Evolutionary conservation across 2,113 vertebrate genomes (phyloP).

Genomic region (Thunnus thynnus): DNA sequence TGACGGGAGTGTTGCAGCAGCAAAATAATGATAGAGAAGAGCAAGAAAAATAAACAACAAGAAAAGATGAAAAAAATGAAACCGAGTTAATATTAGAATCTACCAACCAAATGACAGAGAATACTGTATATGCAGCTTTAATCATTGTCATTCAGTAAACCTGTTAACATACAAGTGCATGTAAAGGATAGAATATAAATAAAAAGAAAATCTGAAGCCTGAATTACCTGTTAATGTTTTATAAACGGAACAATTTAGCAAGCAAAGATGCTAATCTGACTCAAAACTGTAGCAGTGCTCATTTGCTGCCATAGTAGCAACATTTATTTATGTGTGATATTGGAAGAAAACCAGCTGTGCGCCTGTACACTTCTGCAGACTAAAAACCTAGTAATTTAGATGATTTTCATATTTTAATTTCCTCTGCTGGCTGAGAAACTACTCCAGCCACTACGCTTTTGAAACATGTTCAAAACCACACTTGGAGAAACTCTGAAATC

Average conservation of each 20-base stretch:
- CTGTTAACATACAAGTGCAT: too few species aligned
- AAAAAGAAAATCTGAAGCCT: too few species aligned
- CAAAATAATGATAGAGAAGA: conserved; percentile 9
- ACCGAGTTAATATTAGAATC: not conserved
- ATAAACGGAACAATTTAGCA: not conserved
- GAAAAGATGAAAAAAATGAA: not conserved
- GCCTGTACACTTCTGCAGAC: not conserved
- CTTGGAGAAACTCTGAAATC: conserved; percentile 10
- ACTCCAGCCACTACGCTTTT: not conserved
- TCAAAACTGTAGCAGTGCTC: not conserved
- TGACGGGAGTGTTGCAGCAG: not conserved
- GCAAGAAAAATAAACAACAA: not conserved
- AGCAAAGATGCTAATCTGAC: not conserved
- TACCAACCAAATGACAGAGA: not conserved
- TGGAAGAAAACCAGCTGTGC: not conserved
- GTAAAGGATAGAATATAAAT: too few species aligned
- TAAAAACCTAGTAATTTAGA: not conserved
- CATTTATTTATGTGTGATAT: not conserved
- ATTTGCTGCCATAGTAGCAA: not conserved
- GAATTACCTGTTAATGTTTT: not conserved
- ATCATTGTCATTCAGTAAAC: too few species aligned
- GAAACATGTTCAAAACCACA: conserved; percentile 7
- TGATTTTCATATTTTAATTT: conserved; percentile 3
- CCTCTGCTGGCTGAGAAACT: conserved; percentile 5
- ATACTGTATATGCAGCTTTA: too few species aligned